Evolutionary conservation across 2,113 vertebrate genomes (phyloP), one percentile per base, ranked within the genome.

Genomic region (Hippocampus zosterae): DNA sequence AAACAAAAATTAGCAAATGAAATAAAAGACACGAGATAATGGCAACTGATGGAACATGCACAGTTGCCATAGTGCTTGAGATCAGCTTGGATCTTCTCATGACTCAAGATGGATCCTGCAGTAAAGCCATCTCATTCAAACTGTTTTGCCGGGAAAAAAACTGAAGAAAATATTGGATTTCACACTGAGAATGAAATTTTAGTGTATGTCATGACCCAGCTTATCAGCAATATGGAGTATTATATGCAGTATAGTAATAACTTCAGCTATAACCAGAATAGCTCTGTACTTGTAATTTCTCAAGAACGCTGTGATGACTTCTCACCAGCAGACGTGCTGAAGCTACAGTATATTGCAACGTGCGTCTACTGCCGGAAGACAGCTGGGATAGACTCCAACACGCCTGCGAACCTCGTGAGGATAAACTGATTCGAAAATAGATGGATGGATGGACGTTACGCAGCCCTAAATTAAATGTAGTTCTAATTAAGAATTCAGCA

Each of bases 321-420:
- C 2, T 55, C 29, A 73, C 80, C 88, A 88, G 73, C 68, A 89
- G 88, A 73, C 76, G 88, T 25, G 65, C 0, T 42, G 60, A 16
- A 44, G 73, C 72, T 33, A 33, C 33, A 27, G 27, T 33, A 8
- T 11, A 23, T 2, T 29, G 27, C 33, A 37, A 37, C 33, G 33
- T 5, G 33, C 33, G 33, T 5, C 33, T 37, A 37, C 5, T 37
- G 33, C 33, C 33, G 5, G 5, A 37, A 37, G 33, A 37, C 33
- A 37, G 33, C 33, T 37, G 33, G 33, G 33, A 37, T 37, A 37
- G 33, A 0, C 5, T 37, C 33, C 33, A 37, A 37, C 33, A 37
- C 5, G 33, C 33, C 33, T 37, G 33, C 33, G 33, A 37, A 37
- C 5, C 33, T 37, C 33, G 5, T 37, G 33, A 37, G 33, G 33